Evolutionary conservation across 2,797 vertebrate genomes (phyloP), one percentile per base, ranked within the genome.

Genomic region (Rallus crepitans): DNA sequence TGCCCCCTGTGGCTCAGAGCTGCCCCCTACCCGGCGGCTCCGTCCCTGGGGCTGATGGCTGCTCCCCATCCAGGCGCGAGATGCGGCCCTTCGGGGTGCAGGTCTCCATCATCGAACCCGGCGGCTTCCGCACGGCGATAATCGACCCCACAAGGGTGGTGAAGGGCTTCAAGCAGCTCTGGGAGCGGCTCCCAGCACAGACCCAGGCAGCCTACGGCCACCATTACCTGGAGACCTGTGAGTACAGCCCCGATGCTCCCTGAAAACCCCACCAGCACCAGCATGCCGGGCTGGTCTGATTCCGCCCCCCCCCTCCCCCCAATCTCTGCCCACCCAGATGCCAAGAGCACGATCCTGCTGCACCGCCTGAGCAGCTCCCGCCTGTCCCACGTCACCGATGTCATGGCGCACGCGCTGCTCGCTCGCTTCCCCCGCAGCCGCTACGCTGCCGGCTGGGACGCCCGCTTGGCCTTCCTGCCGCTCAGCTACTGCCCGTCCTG

Each of bases 401-500:
- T 95, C 93, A 77, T 97, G 93, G 42, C 89, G 4, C 98, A 97
- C 2, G 96, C 95, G 1, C 87, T 98, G 93, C 98, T 82, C 0
- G n/a, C 97, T 82, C 35, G 78, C 64, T 57, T 92, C 12, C 97
- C 98, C 13, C 94, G 75, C 35, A 96, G 94, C 33, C 91, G 92
- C 10, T 98, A 98, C 77, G 42, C 91, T 1, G 35, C 55, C 2
- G 94, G 98, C 33, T 97, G 96, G 97, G 97, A 98, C 0, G 70
- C 96, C 37, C 33, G 81, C 20, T 48, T 98, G 45, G 0, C 93
- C 47, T 68, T 80, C 70, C 14, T 98, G 11, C 97, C 96, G 3
- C 24, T 98, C 91, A 98, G 97, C 91, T 98, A 98, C 90, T 57
- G 97, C 89, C 98, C 97, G 0, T 0, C 91, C 73, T 92, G 86